Percentiles rank a stretch among this genome's conserved stretches.
These are phyloP conservation scores for Sarcoramphus papa DNA, from an alignment of 2,797 vertebrate genomes.

Conservation along the genomic window DNA sequence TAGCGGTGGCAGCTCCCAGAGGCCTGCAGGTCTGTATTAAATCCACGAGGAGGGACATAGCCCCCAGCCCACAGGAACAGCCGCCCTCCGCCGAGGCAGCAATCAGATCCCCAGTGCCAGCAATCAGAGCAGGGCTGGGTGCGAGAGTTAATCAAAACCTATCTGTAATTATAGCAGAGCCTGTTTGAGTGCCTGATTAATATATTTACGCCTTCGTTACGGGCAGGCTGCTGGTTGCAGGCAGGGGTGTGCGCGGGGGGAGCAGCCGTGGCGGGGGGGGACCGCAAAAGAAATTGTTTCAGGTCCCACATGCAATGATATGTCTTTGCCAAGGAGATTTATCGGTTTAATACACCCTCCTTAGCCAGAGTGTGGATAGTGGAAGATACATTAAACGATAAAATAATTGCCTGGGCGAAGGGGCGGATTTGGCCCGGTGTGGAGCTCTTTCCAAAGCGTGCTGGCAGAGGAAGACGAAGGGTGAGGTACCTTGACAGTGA, in stretches of 20 bases:
- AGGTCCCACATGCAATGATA: not conserved
- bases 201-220: not conserved
- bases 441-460: not conserved
- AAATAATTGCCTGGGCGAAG: not conserved
- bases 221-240: not conserved
- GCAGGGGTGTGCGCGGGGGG: accelerated
- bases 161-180: not conserved
- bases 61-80: not conserved
- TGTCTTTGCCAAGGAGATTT: not conserved
- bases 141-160: not conserved
- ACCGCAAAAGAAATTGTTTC: not conserved
- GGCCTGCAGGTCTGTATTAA: not conserved
- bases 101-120: not conserved
- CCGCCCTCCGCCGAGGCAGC: accelerated
- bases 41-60: not conserved
- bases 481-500: not conserved
- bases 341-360: not conserved
- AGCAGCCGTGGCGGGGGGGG: not conserved
- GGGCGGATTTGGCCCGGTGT: accelerated
- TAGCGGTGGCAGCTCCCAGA: accelerated
- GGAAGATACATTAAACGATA: not conserved
- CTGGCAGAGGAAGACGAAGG: not conserved
- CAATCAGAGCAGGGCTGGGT: not conserved
- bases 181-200: not conserved
- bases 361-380: not conserved